Conservation (phyloP, 2,888 invertebrate species). For the Hipparchia semele region DNA sequence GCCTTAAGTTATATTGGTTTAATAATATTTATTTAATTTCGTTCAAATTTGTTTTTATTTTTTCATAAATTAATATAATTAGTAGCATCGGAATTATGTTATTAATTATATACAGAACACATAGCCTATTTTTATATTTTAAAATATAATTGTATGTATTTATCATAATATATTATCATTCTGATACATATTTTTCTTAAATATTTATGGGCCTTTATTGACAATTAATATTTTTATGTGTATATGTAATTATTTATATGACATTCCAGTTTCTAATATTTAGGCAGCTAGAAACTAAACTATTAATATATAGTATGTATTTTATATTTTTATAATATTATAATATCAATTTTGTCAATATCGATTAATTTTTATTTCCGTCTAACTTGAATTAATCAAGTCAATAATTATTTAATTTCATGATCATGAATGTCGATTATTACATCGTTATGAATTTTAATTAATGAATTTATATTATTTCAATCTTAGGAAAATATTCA, state of each 20-base stretch:
- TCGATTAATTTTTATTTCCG: neutral
- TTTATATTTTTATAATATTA: too few relatives aligned
- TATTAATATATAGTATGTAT: too few relatives aligned
- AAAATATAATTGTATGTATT: neutral
- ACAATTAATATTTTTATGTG: neutral
- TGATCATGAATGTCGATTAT: neutral
- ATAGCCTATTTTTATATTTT: neutral
- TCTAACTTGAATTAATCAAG: neutral
- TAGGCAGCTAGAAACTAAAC: conserved; percentile 1
- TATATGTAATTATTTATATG: neutral
- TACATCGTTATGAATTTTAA: neutral
- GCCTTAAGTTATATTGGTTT: too few relatives aligned
- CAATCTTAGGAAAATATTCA: neutral
- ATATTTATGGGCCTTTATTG: neutral
- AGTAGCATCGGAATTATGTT: too few relatives aligned
- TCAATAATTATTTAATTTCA: neutral
- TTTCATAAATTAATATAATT: neutral
- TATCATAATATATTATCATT: neutral
- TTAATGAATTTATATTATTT: neutral
- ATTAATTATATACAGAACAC: neutral
- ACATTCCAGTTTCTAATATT: neutral
- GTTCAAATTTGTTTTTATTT: too few relatives aligned
- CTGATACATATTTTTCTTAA: neutral
- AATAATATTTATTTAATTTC: too few relatives aligned
- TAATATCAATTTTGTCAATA: too few relatives aligned